Base-by-base conservation (phyloP, 2,888 invertebrate species). In the Mesorhabditis belari region DNA sequence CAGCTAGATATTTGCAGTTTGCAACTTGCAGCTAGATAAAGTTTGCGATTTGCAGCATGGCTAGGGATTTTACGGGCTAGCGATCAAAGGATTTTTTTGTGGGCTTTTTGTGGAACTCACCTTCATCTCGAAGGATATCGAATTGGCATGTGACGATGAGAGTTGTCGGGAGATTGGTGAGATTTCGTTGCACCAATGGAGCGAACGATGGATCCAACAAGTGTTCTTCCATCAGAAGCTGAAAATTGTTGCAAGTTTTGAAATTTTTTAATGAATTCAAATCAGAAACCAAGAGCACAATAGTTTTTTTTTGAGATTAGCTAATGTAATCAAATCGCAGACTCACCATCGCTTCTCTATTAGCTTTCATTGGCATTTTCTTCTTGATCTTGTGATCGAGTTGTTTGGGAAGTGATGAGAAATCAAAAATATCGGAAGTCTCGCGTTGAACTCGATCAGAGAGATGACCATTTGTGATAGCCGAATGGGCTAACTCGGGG, bases 121-220 rank as follows among this genome's bases (percentile, higher is more conserved):
- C 75, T 62, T 83, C 83, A 65, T 83, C 83, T 4, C 83, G 66
- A 6, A 82, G 73, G 3, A 82, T 79, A 61, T 83, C 83, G 66
- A 80, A 82, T 52, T 83, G 81, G 27, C 81, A 79, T 19, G 82
- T 82, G 12, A 81, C 70, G 50, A 83, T 69, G 57, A 81, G 81
- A 2, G 82, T 74, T 29, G 75, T 70, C 1, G 83, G 81, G 49
- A 81, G 65, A 9, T 71, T 75, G 1, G 65, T 60, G 12, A 81
- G 62, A 49, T 71, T 63, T 55, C 69, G 60, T 3, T 75, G 67
- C 75, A 83, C 77, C 70, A 82, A 74, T 6, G 83, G 83, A 26
- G 80, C 77, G 51, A 82, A 80, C 52, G 74, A 35, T 1, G 44
- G 44, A n/a, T 35, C 44, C 12, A 35, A n/a, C 12, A 35, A n/a